A percentile compares a stretch with the other conserved stretches of the same genome.
phyloP scores from a whole-genome alignment of 2,797 vertebrate species.

The Onychomys torridus region DNA sequence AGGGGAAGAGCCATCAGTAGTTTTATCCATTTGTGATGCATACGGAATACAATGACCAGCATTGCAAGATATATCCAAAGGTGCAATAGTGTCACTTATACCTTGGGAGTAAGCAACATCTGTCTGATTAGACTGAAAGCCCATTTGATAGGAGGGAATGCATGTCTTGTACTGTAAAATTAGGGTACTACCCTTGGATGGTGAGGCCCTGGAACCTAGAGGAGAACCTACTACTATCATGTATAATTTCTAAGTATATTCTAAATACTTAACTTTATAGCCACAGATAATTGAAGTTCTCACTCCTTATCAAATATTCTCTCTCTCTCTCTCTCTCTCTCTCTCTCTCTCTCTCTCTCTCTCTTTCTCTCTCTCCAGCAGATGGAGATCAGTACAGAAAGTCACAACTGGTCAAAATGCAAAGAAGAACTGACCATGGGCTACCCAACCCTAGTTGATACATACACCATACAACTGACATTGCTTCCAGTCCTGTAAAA shows the following conservation, averaged over 20 bases:
- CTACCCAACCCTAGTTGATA: not conserved
- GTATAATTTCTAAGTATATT: not conserved
- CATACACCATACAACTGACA: not conserved
- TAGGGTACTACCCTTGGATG: not conserved
- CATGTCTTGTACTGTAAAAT: not conserved
- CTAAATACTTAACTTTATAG: not conserved
- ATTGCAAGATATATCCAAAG: not conserved
- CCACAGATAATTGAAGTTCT: not conserved
- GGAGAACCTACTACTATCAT: not conserved
- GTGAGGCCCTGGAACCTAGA: not conserved
- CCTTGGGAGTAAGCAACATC: not conserved
- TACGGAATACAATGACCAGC: not conserved
- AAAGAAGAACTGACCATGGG: not conserved
- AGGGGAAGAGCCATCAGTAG: not conserved
- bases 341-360: too few relatives aligned
- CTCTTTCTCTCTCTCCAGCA: not conserved
- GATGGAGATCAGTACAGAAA: not conserved
- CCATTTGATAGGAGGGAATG: too few relatives aligned
- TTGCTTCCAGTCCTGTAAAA: not conserved
- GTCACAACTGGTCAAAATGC: not conserved
- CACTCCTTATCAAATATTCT: not conserved
- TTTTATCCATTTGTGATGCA: not conserved
- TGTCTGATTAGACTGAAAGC: not conserved
- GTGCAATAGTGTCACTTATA: not conserved
- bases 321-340: too few relatives aligned